phyloP scores from a whole-genome alignment of 1,140 invertebrate genomes.

The Whitmania pigra region DNA sequence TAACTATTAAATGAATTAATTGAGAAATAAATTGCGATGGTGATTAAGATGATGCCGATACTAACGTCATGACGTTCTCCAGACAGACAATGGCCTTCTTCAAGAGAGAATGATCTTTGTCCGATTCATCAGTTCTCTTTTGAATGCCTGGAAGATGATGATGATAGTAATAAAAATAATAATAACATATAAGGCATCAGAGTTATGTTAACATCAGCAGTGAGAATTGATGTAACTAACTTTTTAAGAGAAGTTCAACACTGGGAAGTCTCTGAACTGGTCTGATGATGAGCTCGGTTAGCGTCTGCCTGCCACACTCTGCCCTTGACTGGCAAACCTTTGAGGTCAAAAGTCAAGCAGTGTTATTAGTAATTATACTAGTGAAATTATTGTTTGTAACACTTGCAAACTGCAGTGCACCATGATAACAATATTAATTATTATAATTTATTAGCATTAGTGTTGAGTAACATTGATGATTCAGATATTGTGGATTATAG shows the following conservation, averaged over 20 bases:
- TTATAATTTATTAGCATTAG: no score
- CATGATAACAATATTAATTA: no score
- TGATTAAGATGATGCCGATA: constrained; percentile 15
- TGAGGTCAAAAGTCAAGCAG: background rate
- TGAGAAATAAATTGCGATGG: no score
- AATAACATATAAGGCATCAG: no score
- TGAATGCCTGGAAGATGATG: constrained; percentile 61
- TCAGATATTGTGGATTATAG: no score
- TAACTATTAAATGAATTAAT: no score
- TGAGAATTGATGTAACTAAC: constrained; percentile 15
- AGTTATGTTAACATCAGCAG: no score
- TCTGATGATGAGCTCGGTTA: constrained; percentile 85
- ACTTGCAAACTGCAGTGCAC: no score
- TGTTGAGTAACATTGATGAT: no score
- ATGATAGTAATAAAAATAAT: constrained; percentile 8
- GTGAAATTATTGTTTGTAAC: no score
- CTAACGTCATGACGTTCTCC: constrained; percentile 73
- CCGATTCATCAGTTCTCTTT: constrained; percentile 72
- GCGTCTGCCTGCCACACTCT: constrained; percentile 83
- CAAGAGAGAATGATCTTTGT: constrained; percentile 69
- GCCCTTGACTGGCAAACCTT: constrained; percentile 44
- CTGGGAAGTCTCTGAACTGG: constrained; percentile 91
- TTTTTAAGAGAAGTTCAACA: constrained; percentile 68
- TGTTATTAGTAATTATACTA: background rate
- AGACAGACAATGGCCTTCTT: constrained; percentile 71